Evolutionary conservation across 2,888 invertebrate species (phyloP), one percentile per base, ranked within the genome.

Genomic region (Herminia tarsipennalis): DNA sequence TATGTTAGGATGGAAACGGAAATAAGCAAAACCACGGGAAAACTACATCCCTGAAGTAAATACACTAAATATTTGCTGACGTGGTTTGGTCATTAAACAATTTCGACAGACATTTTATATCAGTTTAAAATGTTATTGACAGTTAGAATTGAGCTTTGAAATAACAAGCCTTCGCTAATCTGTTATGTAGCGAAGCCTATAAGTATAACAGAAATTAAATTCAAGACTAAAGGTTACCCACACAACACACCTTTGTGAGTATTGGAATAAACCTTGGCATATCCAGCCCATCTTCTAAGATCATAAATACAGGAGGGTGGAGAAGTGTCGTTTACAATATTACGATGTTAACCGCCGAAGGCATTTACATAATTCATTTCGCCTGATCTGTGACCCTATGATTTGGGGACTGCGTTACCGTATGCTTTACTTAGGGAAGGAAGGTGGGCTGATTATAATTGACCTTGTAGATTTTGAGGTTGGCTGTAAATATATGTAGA

Each of bases 291-390:
- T 4, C 4, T 3, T 16, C 13, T 24, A 27, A 10, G 13, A 12
- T 39, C 21, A 6, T 38, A 53, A 27, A 34, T 37, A 17, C 25
- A 45, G 43, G 49, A 44, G 74, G 80, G 81, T 71, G 73, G 70
- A 74, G 76, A 69, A 75, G 88, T 87, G 87, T 88, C 90, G 83
- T 81, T 88, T 88, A 88, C 88, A 87, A 88, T 89, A 91, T 90
- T 87, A 89, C 86, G 85, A 86, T 84, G 88, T 89, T 88, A 91
- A 89, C 89, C 88, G 81, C 88, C 75, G 74, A 66, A 76, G 78
- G 75, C 79, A 90, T 91, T 90, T 89, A 77, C 90, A 90, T 91
- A 90, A 90, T 88, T 89, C 88, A 89, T 88, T 83, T 47, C 46
- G 25, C 47, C 50, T 64, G 64, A 64, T 55, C 59, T 55, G 65